A percentile compares a stretch with the other conserved stretches of the same genome.
Conservation (phyloP, 2,888 invertebrate species). For the Marronus borbonicus region DNA sequence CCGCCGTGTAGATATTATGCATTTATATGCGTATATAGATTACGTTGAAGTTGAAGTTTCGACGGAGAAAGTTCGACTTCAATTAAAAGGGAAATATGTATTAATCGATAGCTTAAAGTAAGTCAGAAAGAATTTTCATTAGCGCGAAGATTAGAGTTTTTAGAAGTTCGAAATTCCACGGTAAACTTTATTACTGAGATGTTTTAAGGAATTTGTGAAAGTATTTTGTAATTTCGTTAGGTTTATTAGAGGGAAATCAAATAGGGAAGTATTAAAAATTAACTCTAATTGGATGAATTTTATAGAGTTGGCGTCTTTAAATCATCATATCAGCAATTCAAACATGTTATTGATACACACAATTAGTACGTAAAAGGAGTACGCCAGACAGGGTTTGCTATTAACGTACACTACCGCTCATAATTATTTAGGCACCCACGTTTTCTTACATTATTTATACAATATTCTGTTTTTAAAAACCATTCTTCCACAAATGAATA, state of each 20-base stretch:
- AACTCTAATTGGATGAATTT: too few relatives aligned
- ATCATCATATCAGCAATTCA: too few relatives aligned
- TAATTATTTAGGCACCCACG: too few relatives aligned
- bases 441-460: too few relatives aligned
- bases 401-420: too few relatives aligned
- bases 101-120: slow-evolving; percentile 5
- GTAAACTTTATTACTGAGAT: slow-evolving; percentile 26
- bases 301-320: too few relatives aligned
- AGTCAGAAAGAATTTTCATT: slow-evolving; percentile 42
- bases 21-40: not conserved
- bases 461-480: too few relatives aligned
- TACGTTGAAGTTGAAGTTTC: not conserved
- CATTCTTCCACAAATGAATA: too few relatives aligned
- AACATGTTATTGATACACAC: too few relatives aligned
- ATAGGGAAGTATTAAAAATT: too few relatives aligned
- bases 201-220: slow-evolving; percentile 22
- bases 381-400: too few relatives aligned
- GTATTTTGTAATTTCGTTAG: not conserved
- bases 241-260: not conserved
- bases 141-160: not conserved
- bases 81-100: slow-evolving; percentile 1
- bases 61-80: not conserved
- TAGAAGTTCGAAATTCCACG: slow-evolving; percentile 17
- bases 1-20: not conserved
- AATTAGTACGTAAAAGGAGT: too few relatives aligned